Evolutionary conservation across 2,888 invertebrate genomes (phyloP).

Genomic region (Helobdella robusta): DNA sequence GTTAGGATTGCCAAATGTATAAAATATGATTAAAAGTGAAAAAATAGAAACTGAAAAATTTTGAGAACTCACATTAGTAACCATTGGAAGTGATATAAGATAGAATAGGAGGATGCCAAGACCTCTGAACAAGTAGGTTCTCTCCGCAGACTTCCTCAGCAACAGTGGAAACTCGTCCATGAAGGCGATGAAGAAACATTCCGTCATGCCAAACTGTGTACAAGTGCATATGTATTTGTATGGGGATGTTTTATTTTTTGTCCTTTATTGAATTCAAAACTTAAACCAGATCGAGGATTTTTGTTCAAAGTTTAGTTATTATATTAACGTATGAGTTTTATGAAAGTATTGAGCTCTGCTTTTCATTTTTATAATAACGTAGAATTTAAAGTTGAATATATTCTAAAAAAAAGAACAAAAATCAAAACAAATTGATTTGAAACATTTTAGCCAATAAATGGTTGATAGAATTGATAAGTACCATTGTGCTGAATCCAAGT

Average conservation of each 20-base stretch:
- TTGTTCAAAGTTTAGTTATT: too few species aligned
- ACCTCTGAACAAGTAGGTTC: slow-evolving; percentile 37
- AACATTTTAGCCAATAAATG: neutral
- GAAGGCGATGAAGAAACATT: slow-evolving; percentile 33
- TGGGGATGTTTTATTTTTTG: too few species aligned
- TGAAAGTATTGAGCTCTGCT: too few species aligned
- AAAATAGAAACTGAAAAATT: too few species aligned
- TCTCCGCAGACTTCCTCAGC: slow-evolving; percentile 18
- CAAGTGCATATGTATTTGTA: too few species aligned
- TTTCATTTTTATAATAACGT: too few species aligned
- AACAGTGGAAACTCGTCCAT: slow-evolving; percentile 31
- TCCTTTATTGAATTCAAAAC: too few species aligned
- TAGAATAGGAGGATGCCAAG: slow-evolving; percentile 37
- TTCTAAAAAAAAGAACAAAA: neutral
- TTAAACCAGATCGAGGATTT: too few species aligned
- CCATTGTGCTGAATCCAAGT: slow-evolving; percentile 48
- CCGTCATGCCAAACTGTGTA: slow-evolving; percentile 43
- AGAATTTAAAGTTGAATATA: neutral
- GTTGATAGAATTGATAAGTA: slow-evolving; percentile 28
- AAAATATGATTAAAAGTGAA: too few species aligned
- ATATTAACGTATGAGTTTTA: too few species aligned
- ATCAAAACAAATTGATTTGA: neutral
- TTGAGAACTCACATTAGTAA: slow-evolving; percentile 40
- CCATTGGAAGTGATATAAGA: slow-evolving; percentile 40
- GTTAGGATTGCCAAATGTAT: too few species aligned